Evolutionary conservation across 2,113 vertebrate species (phyloP).

Genomic region (Pleuronectes platessa): DNA sequence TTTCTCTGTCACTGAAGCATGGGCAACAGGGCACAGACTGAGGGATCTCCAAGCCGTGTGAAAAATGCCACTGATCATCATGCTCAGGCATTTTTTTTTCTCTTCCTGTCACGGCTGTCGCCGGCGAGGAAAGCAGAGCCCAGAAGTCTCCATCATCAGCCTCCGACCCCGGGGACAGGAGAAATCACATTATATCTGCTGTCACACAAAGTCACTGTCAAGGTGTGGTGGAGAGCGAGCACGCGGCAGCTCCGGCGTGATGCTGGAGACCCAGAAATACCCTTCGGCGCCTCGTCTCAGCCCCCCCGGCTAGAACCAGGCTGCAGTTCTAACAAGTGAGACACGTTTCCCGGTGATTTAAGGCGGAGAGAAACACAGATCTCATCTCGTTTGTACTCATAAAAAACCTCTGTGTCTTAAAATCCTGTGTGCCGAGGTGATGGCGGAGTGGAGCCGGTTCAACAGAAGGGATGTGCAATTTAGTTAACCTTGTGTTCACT

Average conservation of each 20-base stretch:
- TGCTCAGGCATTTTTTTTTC: constrained; percentile 68
- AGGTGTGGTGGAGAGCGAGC: constrained; percentile 70
- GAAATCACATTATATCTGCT: constrained; percentile 83
- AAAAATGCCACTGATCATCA: constrained; percentile 80
- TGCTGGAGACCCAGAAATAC: constrained; percentile 69
- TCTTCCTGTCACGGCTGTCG: constrained; percentile 72
- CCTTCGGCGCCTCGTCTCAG: constrained; percentile 62
- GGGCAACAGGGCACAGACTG: constrained; percentile 62
- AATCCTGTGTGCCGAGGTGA: constrained; percentile 42
- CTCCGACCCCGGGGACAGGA: constrained; percentile 71
- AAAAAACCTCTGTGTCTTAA: constrained; percentile 68
- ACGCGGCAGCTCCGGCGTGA: constrained; percentile 63
- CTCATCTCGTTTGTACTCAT: constrained; percentile 67
- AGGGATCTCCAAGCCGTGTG: constrained; percentile 72
- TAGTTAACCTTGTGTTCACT: constrained; percentile 77
- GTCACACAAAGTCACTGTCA: constrained; percentile 81
- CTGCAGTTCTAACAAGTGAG: constrained; percentile 65
- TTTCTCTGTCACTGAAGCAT: constrained; percentile 62
- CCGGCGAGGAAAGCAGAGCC: constrained; percentile 67
- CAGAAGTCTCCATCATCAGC: constrained; percentile 77
- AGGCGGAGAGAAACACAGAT: constrained; percentile 58
- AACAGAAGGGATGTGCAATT: constrained; percentile 68
- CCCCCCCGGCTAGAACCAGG: constrained; percentile 62
- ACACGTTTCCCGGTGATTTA: constrained; percentile 72
- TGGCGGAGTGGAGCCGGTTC: constrained; percentile 57